phyloP scores from a whole-genome alignment of 2,797 vertebrate species.

The Silurus aristotelis region DNA sequence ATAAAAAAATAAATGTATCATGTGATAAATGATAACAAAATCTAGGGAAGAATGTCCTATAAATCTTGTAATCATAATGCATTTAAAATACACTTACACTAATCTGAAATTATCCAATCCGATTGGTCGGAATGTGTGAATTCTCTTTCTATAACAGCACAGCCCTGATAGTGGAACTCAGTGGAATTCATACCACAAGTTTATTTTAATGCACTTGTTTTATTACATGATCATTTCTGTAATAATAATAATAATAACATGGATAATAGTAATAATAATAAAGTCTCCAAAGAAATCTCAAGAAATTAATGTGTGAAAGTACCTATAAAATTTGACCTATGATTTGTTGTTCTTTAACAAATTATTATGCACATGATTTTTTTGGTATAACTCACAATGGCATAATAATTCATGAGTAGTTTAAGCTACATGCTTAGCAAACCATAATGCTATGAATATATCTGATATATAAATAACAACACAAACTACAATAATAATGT shows the following conservation, averaged over 20 bases:
- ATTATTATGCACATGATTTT: not conserved
- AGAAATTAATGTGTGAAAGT: too few relatives aligned
- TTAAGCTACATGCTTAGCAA: not conserved
- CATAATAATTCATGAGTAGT: not conserved
- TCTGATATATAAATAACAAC: not conserved
- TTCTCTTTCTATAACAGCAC: not conserved
- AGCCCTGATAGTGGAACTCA: not conserved
- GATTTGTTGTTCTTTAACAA: not conserved
- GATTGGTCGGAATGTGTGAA: not conserved
- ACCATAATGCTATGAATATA: not conserved
- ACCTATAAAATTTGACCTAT: too few relatives aligned
- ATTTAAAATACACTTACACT: not conserved
- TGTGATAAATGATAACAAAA: not conserved
- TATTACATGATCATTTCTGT: not conserved
- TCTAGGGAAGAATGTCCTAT: not conserved
- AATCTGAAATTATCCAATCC: not conserved
- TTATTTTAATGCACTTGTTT: not conserved
- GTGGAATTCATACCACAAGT: not conserved
- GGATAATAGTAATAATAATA: too few relatives aligned
- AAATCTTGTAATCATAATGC: not conserved
- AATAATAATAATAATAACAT: too few relatives aligned
- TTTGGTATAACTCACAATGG: not conserved
- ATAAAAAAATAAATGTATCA: not conserved
- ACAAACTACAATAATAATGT: too few relatives aligned
- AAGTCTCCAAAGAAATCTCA: too few relatives aligned